Percentiles rank a stretch among this genome's conserved stretches.
phyloP scores from a whole-genome alignment of 2,113 vertebrate genomes.

The Piaya cayana region DNA sequence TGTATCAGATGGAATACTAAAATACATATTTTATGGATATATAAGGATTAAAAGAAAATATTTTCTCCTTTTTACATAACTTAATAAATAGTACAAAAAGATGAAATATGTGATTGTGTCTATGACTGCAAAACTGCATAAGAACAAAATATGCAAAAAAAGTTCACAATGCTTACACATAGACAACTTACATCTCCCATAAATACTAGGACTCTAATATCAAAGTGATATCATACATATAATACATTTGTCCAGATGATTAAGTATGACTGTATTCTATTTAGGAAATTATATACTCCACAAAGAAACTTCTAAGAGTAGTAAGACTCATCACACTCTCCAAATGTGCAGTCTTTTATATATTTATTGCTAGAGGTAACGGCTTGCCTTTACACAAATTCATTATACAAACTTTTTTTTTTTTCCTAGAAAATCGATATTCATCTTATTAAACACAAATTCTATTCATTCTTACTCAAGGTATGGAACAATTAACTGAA shows the following conservation, averaged over 20 bases:
- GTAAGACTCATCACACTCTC: neutral
- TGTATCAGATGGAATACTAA: neutral
- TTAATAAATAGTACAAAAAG: neutral
- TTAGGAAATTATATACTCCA: neutral
- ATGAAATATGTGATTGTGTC: rapidly evolving
- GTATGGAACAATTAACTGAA: neutral
- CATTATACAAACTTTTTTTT: neutral
- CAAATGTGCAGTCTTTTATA: neutral
- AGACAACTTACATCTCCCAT: neutral
- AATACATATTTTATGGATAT: neutral
- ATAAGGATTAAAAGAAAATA: neutral
- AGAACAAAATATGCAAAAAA: neutral
- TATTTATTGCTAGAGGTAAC: neutral
- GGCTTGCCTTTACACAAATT: neutral
- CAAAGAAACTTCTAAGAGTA: neutral
- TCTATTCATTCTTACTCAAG: neutral
- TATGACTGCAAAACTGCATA: neutral
- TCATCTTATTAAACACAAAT: neutral
- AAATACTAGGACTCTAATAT: neutral
- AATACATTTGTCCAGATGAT: neutral
- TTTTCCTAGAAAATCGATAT: neutral
- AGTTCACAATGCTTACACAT: neutral
- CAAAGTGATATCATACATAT: neutral
- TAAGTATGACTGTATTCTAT: neutral
- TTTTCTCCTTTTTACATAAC: neutral